Evolutionary conservation across 2,797 vertebrate genomes (phyloP).

Genomic region (Coranthus polyacanthus): DNA sequence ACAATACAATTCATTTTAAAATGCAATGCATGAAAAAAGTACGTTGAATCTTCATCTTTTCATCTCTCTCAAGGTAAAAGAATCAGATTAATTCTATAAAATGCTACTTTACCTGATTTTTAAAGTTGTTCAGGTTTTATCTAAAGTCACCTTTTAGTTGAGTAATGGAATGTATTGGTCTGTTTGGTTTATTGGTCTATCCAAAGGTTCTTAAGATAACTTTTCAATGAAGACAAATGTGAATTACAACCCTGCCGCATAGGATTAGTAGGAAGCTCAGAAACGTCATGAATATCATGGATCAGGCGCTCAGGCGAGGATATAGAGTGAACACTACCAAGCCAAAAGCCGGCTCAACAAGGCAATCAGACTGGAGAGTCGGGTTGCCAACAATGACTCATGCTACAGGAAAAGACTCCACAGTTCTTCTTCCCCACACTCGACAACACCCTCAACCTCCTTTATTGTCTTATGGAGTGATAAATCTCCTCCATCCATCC

Average conservation of each 20-base stretch:
- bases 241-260: conserved; percentile 19
- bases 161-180: background rate
- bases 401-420: conserved; percentile 69
- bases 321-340: conserved; percentile 57
- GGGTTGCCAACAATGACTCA: conserved; percentile 76
- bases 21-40: no score
- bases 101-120: background rate
- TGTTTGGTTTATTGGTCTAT: background rate
- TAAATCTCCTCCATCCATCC: conserved; percentile 38
- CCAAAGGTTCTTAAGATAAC: background rate
- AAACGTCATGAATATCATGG: conserved; percentile 58
- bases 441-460: conserved; percentile 50
- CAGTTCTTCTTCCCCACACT: conserved; percentile 56
- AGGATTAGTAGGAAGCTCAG: conserved; percentile 40
- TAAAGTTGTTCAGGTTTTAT: background rate
- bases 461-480: conserved; percentile 52
- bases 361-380: conserved; percentile 70
- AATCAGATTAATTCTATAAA: background rate
- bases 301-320: conserved; percentile 56
- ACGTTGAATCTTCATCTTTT: background rate
- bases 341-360: conserved; percentile 75
- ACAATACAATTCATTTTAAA: background rate
- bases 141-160: background rate
- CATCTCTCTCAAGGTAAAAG: background rate
- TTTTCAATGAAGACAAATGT: conserved; percentile 12